Evolutionary conservation across 2,113 vertebrate genomes (phyloP).

Genomic region (Brachypodius melanocephalos): DNA sequence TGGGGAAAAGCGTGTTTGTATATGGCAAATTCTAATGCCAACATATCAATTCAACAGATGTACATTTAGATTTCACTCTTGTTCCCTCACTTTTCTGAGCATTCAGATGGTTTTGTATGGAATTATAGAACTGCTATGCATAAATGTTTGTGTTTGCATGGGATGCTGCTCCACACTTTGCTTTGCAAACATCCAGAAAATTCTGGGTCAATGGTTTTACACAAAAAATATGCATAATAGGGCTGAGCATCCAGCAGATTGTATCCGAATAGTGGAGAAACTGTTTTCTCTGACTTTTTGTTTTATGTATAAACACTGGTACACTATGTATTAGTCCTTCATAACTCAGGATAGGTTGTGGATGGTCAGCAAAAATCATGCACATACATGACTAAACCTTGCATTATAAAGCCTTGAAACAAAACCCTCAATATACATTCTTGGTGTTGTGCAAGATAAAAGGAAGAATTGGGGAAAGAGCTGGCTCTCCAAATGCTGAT

Average conservation of each 20-base stretch:
- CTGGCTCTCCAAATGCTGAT: not conserved
- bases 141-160: not conserved
- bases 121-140: not conserved
- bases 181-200: not conserved
- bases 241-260: not conserved
- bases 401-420: not conserved
- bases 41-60: not conserved
- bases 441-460: not conserved
- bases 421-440: not conserved
- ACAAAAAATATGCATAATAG: not conserved
- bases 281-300: not conserved
- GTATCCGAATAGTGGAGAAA: not conserved
- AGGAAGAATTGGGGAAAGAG: not conserved
- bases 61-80: not conserved
- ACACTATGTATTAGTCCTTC: not conserved
- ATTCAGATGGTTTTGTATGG: not conserved
- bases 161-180: not conserved
- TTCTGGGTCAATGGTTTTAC: not conserved
- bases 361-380: not conserved
- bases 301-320: not conserved
- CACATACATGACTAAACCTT: not conserved
- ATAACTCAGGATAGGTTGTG: not conserved
- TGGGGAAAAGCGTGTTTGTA: not conserved
- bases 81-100: not conserved
- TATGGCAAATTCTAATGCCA: not conserved